Conservation (phyloP, 2,797 vertebrate species). For the Tenualosa ilisha region DNA sequence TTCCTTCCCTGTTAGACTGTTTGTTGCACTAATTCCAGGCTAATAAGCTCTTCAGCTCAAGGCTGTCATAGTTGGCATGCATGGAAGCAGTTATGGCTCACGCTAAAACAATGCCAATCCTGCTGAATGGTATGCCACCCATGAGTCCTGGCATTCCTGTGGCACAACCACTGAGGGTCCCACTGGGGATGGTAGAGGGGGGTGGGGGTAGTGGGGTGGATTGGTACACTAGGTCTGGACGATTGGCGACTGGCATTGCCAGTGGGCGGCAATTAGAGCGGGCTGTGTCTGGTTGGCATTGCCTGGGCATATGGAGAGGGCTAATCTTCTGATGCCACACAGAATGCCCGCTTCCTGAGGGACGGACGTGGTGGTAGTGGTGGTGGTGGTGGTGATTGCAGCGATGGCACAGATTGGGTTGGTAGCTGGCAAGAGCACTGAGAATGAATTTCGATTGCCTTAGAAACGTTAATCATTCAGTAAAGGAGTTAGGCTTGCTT, state of each 20-base stretch:
- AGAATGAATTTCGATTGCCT: not conserved
- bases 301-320: conserved; percentile 51
- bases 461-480: not conserved
- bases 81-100: not conserved
- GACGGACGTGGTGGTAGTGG: not conserved
- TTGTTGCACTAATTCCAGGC: not conserved
- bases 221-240: not conserved
- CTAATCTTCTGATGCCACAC: conserved; percentile 53
- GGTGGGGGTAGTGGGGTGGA: not conserved
- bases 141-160: not conserved
- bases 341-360: conserved; percentile 37
- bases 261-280: conserved; percentile 41
- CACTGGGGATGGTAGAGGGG: not conserved
- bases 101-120: not conserved
- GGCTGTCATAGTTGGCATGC: not conserved
- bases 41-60: not conserved
- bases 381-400: not conserved
- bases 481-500: not conserved
- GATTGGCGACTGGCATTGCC: conserved; percentile 29
- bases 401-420: not conserved
- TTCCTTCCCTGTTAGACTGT: not conserved
- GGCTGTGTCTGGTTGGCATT: conserved; percentile 37
- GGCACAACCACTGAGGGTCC: not conserved
- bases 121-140: not conserved
- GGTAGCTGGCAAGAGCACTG: not conserved